Conservation (phyloP, 30 jellyfish, hydroid and myxozoan species). For the Hydra vulgaris region DNA sequence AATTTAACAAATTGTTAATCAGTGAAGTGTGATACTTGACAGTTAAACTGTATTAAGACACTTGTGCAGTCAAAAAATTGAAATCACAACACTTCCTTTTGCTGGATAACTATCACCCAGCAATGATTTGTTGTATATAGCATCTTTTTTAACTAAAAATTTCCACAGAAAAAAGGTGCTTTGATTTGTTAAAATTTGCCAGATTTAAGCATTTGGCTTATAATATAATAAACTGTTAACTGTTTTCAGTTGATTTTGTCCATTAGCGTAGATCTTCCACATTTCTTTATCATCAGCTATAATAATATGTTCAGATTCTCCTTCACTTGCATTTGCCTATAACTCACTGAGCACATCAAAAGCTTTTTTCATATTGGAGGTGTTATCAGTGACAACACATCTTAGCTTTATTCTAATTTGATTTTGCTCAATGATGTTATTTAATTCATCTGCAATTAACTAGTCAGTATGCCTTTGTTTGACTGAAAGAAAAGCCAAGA, state of each 20-base stretch:
- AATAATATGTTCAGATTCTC: neutral
- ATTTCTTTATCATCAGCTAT: neutral
- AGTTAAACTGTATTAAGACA: neutral
- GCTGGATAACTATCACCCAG: neutral
- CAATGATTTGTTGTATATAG: too few species aligned
- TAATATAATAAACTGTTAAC: neutral
- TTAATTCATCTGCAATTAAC: neutral
- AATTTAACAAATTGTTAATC: neutral
- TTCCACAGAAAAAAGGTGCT: too few species aligned
- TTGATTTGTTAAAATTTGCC: neutral
- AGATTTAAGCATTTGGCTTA: neutral
- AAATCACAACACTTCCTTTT: neutral
- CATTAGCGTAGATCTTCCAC: neutral
- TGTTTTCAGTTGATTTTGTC: neutral
- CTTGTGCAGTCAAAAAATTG: neutral
- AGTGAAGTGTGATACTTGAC: neutral
- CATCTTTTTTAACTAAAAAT: too few species aligned
- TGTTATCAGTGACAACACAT: neutral
- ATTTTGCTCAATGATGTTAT: neutral
- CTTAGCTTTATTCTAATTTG: neutral
- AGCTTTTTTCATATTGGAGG: neutral
- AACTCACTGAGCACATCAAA: neutral
- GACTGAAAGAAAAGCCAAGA: neutral
- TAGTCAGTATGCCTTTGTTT: neutral
- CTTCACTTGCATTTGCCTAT: neutral